Evolutionary conservation across 2,888 invertebrate genomes (phyloP).

Genomic region (Coleophora deauratella): DNA sequence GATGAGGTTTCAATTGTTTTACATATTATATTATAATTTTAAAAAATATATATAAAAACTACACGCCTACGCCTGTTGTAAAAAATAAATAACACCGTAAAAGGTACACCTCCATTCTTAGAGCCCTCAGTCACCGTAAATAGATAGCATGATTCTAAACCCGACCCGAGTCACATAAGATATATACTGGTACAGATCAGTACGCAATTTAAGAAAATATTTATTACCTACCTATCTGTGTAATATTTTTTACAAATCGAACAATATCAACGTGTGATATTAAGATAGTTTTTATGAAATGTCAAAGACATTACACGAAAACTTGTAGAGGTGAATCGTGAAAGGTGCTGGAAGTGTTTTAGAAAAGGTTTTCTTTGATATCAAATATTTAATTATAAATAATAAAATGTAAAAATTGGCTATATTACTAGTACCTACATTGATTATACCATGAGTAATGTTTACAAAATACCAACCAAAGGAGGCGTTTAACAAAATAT

Average conservation of each 20-base stretch:
- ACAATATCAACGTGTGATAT: constrained; percentile 60
- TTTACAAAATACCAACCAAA: not conserved
- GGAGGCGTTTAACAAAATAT: too few relatives aligned
- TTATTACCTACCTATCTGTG: not conserved
- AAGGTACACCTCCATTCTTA: too few relatives aligned
- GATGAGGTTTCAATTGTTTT: too few relatives aligned
- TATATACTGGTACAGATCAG: not conserved
- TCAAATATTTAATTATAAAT: not conserved
- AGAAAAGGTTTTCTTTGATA: not conserved
- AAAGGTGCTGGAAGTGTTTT: constrained; percentile 20
- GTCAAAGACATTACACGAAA: constrained; percentile 42
- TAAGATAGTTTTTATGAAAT: constrained; percentile 40
- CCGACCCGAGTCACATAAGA: not conserved
- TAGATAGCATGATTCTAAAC: not conserved
- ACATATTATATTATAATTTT: too few relatives aligned
- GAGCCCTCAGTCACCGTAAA: not conserved
- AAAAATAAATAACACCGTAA: too few relatives aligned
- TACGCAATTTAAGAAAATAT: not conserved
- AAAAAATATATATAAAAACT: too few relatives aligned
- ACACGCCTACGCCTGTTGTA: too few relatives aligned
- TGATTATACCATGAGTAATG: not conserved
- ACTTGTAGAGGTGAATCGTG: constrained; percentile 20
- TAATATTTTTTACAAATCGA: constrained; percentile 23
- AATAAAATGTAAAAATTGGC: not conserved
- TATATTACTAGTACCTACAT: not conserved